Percentiles rank a stretch among this genome's conserved stretches.
Evolutionary conservation across 37 sponge, comb jelly and placozoan genomes (phyloP).

Genomic region (Bolinopsis microptera): DNA sequence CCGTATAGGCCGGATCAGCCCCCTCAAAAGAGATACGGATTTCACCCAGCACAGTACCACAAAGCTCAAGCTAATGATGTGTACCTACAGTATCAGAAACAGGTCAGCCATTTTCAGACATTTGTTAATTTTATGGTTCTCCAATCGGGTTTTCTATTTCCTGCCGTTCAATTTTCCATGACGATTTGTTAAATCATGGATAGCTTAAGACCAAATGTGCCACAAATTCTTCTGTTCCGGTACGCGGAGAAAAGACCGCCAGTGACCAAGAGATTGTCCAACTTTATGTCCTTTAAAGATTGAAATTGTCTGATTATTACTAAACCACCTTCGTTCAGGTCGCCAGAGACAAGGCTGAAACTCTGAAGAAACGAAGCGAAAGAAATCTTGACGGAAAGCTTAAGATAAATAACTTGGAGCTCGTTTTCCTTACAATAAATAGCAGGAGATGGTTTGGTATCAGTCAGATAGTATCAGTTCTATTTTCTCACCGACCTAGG

Average conservation of each 20-base stretch:
- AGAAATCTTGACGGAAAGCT: constrained; percentile 48
- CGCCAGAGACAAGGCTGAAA: constrained; percentile 34
- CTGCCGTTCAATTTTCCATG: too few species aligned
- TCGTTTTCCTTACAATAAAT: constrained; percentile 54
- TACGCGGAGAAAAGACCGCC: too few species aligned
- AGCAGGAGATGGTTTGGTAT: constrained; percentile 62
- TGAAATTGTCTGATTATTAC: too few species aligned
- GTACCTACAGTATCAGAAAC: constrained; percentile 29
- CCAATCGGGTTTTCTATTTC: too few species aligned
- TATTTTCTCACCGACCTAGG: constrained; percentile 56
- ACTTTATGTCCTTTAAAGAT: too few species aligned
- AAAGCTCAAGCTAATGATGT: constrained; percentile 57
- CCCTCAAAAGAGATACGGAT: constrained; percentile 24
- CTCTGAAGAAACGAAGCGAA: constrained; percentile 30
- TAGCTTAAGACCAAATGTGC: not conserved
- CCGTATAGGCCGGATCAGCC: constrained; percentile 33
- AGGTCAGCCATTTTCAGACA: not conserved
- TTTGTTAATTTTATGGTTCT: not conserved
- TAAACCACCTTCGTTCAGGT: too few species aligned
- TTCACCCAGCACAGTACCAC: constrained; percentile 55
- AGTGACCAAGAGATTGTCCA: too few species aligned
- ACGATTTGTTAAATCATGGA: not conserved
- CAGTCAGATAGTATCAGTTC: constrained; percentile 56
- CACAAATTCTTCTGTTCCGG: too few species aligned
- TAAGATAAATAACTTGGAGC: constrained; percentile 54